Conservation (phyloP, 2,113 vertebrate genomes). For the Vulpes lagopus region DNA sequence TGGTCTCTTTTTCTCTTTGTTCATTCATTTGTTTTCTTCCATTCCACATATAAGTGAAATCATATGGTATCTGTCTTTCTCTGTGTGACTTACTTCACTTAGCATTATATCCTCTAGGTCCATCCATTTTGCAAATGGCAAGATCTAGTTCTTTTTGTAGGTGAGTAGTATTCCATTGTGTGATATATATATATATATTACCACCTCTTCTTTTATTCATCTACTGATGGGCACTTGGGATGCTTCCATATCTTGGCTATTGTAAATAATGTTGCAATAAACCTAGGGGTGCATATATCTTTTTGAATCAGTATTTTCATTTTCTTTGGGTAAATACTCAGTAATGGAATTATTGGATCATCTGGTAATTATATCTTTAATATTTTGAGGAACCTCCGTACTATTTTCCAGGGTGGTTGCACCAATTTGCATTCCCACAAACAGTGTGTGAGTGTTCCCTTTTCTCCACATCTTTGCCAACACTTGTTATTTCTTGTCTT, state of each 20-base stretch:
- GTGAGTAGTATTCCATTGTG: background rate
- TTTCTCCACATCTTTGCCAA: background rate
- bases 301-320: background rate
- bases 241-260: background rate
- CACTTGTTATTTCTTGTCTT: background rate
- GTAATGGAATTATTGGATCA: background rate
- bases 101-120: background rate
- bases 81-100: background rate
- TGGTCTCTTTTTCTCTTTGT: background rate
- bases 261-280: background rate
- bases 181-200: background rate
- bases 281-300: background rate
- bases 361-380: background rate
- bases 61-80: background rate
- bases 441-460: background rate
- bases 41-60: background rate
- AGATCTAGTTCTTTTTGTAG: background rate
- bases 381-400: background rate
- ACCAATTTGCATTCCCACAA: background rate
- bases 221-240: background rate
- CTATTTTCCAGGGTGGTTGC: background rate
- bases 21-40: background rate
- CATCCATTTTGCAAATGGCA: background rate
- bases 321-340: background rate
- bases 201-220: background rate